phyloP scores from a whole-genome alignment of 2,113 vertebrate species.

The Lasiurus cinereus region DNA sequence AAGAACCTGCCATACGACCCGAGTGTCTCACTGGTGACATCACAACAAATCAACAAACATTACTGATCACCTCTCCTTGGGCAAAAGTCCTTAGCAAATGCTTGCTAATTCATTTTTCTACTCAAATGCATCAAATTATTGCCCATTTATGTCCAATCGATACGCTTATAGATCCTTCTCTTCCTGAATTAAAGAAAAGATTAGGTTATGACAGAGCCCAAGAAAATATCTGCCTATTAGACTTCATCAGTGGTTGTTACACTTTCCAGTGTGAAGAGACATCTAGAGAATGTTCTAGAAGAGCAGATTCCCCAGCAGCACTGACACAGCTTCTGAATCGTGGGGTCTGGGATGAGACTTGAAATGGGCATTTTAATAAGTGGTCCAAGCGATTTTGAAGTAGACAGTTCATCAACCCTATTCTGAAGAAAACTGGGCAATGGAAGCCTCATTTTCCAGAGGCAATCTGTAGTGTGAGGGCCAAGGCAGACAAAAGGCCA shows the following conservation, averaged over 20 bases:
- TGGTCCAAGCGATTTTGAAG: background rate
- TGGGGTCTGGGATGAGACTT: background rate
- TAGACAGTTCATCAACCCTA: background rate
- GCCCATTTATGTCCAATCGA: background rate
- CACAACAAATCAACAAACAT: background rate
- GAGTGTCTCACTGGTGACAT: background rate
- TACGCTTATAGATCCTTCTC: background rate
- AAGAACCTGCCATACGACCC: background rate
- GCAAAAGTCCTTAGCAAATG: background rate
- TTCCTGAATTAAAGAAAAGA: background rate
- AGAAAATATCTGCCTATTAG: background rate
- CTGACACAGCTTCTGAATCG: background rate
- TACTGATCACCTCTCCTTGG: background rate
- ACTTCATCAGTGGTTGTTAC: background rate
- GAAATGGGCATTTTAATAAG: background rate
- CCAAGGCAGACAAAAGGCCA: background rate
- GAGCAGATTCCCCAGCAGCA: background rate
- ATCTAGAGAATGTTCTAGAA: conserved; percentile 25
- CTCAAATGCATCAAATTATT: background rate
- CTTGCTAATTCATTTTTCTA: background rate
- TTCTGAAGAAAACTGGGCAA: background rate
- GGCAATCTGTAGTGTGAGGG: background rate
- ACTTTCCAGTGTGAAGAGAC: background rate
- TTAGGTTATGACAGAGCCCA: background rate
- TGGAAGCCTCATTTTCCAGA: conserved; percentile 22